A percentile compares a stretch with the other conserved stretches of the same genome.
Conservation (phyloP, 2,888 invertebrate species). For the Spodoptera littoralis region DNA sequence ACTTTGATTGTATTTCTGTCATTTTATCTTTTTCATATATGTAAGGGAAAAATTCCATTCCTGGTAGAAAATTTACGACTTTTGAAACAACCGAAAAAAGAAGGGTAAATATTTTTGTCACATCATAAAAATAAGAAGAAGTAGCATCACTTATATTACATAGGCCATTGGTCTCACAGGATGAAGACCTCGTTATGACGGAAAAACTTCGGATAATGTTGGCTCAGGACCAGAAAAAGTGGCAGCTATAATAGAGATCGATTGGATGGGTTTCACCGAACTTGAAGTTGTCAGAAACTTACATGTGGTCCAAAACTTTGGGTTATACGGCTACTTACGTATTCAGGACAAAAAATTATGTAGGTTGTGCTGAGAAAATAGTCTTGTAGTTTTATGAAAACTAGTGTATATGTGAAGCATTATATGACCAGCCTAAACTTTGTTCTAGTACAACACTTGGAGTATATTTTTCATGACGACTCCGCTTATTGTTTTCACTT, state of each 20-base stretch:
- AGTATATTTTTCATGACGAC: too few species aligned
- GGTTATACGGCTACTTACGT: slow-evolving; percentile 21
- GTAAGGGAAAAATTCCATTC: too few species aligned
- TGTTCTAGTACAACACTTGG: too few species aligned
- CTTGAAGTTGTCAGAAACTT: slow-evolving; percentile 32
- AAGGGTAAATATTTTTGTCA: slow-evolving; percentile 15
- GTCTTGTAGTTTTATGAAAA: too few species aligned
- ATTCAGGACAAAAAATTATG: background rate
- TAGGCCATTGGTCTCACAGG: slow-evolving; percentile 43
- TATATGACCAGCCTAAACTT: too few species aligned
- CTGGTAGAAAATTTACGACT: slow-evolving; percentile 2
- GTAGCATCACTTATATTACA: slow-evolving; percentile 29
- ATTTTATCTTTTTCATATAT: too few species aligned
- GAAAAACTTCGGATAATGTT: slow-evolving; percentile 48
- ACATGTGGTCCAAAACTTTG: slow-evolving; percentile 19
- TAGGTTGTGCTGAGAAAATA: background rate
- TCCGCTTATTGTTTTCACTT: too few species aligned
- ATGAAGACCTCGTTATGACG: slow-evolving; percentile 30
- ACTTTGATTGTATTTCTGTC: too few species aligned
- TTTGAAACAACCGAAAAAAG: slow-evolving; percentile 15
- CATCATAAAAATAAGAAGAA: slow-evolving; percentile 32
- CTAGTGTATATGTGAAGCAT: too few species aligned
- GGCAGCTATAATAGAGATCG: slow-evolving; percentile 46
- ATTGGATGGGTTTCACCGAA: slow-evolving; percentile 36
- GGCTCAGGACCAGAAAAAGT: slow-evolving; percentile 51